phyloP scores from a whole-genome alignment of 1,140 invertebrate genomes.

The Bombus picipes region DNA sequence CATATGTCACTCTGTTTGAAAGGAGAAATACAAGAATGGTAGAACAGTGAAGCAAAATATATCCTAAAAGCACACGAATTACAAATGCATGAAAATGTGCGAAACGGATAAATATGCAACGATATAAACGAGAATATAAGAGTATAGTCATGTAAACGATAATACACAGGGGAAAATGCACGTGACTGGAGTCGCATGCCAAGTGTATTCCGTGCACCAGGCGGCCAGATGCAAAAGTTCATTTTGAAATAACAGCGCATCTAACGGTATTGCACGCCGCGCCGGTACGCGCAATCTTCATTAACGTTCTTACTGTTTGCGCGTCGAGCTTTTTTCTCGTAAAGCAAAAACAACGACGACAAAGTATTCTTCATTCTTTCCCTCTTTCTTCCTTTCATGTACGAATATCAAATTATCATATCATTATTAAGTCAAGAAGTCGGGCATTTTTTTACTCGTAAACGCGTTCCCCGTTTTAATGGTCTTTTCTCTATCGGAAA shows the following conservation, averaged over 20 bases:
- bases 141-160: not conserved
- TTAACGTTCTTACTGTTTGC: conserved; percentile 33
- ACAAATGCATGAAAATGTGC: not conserved
- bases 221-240: not conserved
- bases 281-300: conserved; percentile 44
- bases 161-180: not conserved
- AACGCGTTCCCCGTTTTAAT: not conserved
- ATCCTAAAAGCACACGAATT: not conserved
- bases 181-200: not conserved
- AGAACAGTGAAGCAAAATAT: not conserved
- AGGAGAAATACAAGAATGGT: not conserved
- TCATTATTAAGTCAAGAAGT: not conserved
- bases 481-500: not conserved
- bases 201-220: not conserved
- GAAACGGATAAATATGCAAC: not conserved
- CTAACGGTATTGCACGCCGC: not conserved
- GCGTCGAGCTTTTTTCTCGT: not conserved
- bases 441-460: not conserved
- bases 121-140: not conserved
- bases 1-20: not conserved
- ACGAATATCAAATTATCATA: not conserved
- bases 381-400: not conserved
- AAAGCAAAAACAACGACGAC: not conserved
- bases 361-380: not conserved
- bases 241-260: not conserved